Evolutionary conservation across 2,113 vertebrate species (phyloP).

Genomic region (Brevimyrus niger): DNA sequence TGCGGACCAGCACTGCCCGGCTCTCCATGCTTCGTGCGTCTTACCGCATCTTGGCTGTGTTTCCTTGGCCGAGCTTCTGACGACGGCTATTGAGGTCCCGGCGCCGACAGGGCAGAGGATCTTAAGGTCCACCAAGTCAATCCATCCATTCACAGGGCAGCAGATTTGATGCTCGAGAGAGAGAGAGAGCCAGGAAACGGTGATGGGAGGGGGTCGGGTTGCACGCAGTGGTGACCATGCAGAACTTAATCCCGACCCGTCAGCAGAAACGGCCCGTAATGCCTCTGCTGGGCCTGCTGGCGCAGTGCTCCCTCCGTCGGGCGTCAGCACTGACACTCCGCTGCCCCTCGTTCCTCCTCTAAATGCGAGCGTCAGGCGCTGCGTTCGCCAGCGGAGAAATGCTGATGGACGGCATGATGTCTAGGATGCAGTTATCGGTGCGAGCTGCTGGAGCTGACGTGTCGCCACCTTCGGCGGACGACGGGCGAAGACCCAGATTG

Average conservation of each 20-base stretch:
- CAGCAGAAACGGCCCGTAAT: background rate
- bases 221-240: slow-evolving; percentile 28
- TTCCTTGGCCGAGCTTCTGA: background rate
- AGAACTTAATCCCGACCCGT: slow-evolving; percentile 25
- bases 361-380: background rate
- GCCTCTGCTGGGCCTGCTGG: background rate
- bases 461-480: background rate
- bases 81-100: background rate
- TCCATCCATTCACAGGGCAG: background rate
- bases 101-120: background rate
- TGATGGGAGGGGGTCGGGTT: slow-evolving; percentile 14
- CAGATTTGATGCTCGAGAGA: background rate
- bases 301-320: background rate
- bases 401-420: background rate
- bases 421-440: background rate
- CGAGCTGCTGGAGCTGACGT: background rate
- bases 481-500: background rate
- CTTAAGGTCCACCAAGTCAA: background rate
- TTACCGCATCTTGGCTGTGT: background rate
- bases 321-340: background rate
- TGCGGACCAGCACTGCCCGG: background rate
- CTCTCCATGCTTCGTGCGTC: background rate
- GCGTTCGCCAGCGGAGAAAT: background rate
- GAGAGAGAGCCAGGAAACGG: background rate
- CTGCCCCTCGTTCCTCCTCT: background rate